Conservation (phyloP, 92 coral and sea anemone species). For the Porites cylindrica region DNA sequence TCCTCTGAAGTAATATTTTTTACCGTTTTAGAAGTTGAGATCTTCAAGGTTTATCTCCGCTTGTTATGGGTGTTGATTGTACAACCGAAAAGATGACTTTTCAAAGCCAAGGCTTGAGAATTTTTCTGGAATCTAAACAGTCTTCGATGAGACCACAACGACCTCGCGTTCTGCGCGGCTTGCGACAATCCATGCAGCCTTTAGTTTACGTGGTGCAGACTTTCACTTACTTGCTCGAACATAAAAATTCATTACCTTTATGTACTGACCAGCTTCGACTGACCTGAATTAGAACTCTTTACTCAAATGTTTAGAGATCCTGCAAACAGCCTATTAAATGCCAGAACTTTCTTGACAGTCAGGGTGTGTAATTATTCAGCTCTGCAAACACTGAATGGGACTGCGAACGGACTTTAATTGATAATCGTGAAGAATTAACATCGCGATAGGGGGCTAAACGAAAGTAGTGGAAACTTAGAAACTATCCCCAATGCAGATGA, state of each 20-base stretch:
- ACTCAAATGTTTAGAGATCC: constrained; percentile 28
- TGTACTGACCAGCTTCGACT: neutral
- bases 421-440: constrained; percentile 8
- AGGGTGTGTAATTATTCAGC: neutral
- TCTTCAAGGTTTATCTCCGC: neutral
- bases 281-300: neutral
- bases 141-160: neutral
- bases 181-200: constrained; percentile 5
- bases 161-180: neutral
- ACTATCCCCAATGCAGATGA: neutral
- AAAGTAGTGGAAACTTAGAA: constrained; percentile 2
- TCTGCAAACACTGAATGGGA: neutral
- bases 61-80: neutral
- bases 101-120: neutral
- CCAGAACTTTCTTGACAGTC: neutral
- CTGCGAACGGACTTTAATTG: neutral
- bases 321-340: neutral
- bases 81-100: neutral
- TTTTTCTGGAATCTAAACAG: neutral
- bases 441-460: constrained; percentile 36
- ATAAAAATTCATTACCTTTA: neutral
- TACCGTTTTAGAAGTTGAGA: too few species aligned
- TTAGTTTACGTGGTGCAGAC: constrained; percentile 14
- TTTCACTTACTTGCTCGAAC: neutral
- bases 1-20: too few species aligned